These are phyloP conservation scores for Acanthococcus lagerstroemiae DNA, from an alignment of 2,888 invertebrate species.

Conservation along the genomic window DNA sequence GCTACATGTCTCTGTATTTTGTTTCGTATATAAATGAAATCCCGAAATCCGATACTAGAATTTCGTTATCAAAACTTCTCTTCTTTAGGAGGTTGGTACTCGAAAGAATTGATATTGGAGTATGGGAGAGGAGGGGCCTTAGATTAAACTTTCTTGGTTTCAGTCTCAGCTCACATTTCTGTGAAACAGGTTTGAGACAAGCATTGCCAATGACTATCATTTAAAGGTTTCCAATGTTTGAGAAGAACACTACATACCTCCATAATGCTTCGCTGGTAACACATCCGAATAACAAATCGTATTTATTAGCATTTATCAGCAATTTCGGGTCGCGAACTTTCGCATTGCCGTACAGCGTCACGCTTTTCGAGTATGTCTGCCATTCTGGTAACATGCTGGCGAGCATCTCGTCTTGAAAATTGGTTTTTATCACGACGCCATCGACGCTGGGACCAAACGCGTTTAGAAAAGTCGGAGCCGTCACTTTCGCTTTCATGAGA, in stretches of 20 bases:
- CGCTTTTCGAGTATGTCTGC: conserved; percentile 23
- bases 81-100: no score
- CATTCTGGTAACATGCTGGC: conserved; percentile 48
- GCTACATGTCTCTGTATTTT: no score
- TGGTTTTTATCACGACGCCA: conserved; percentile 83
- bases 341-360: conserved; percentile 28
- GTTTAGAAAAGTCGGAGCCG: conserved; percentile 70
- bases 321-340: conserved; percentile 32
- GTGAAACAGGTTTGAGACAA: no score
- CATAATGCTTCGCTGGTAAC: conserved; percentile 87
- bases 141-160: no score
- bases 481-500: conserved; percentile 62
- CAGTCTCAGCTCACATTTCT: no score
- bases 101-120: no score
- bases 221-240: no score
- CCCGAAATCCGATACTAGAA: no score
- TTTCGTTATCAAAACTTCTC: no score
- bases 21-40: no score
- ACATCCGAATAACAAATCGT: conserved; percentile 82
- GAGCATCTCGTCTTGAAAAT: conserved; percentile 68
- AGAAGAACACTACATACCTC: conserved; percentile 48
- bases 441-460: conserved; percentile 90
- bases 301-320: conserved; percentile 51
- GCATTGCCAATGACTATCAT: no score
- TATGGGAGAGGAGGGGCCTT: no score